Base-by-base conservation (phyloP, 2,888 invertebrate genomes). In the Odontothrips loti region DNA sequence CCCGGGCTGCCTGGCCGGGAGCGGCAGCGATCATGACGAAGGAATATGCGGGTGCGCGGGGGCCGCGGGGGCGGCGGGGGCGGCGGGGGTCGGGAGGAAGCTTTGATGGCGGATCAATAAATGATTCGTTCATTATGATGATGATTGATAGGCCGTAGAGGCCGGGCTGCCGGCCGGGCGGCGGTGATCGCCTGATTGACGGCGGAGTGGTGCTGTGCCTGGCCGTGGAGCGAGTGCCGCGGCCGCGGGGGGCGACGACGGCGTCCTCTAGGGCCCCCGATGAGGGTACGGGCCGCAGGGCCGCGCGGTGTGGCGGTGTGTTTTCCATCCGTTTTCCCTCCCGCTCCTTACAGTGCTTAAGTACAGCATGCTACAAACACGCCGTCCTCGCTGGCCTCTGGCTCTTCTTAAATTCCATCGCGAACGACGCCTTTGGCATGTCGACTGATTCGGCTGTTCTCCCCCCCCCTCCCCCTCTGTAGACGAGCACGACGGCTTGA, bases 11-110 rank as follows among this genome's bases (percentile, higher is more conserved):
- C 51, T 20, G 58, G 58, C 58, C 15, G 34, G 34, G 34, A 43
- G 34, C 34, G 34, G 34, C 34, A 6, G 34, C 34, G 34, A 43
- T 15, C 20, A 58, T 58, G 58, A 58, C 58, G 58, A n/a, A 58
- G 58, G 58, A 6, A 17, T 58, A 75, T 75, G 68, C 68, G 68
- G 68, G 68, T 75, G 68, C 68, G 68, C 58, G 58, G 58, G n/a
- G 68, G 27, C 4, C 27, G 68, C 27, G 68, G 27, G 23, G 12
- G n/a, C 0, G 63, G 51, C 15, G 2, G 15, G 48, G 48, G 48
- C 48, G 48, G 10, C 9, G 48, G 10, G 51, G 51, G 51, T 17
- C 8, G 51, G 51, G 51, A 17, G n/a, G 68, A 75, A 12, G 68
- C 23, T 43, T 43, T 43, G 34, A 43, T 43, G 68, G 68, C 68